Base-by-base conservation (phyloP, 2,797 vertebrate genomes). In the Amblyopsis hoosieri region DNA sequence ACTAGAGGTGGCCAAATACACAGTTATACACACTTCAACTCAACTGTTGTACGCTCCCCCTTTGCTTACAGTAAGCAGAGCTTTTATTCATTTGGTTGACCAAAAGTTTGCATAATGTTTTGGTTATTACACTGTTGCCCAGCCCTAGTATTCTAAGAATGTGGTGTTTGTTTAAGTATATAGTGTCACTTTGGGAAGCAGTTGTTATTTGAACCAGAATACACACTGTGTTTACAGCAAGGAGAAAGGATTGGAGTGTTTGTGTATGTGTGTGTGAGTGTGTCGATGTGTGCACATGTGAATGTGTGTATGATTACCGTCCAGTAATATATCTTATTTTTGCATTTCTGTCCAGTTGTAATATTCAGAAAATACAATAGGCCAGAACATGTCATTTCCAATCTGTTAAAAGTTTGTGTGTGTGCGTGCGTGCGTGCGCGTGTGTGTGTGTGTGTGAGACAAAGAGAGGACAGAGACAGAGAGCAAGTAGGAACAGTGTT, bases 321-420 rank as follows among this genome's bases (percentile, higher is more conserved):
- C 64, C 72, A 58, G 3, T 70, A 67, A 54, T 55, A 33, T 33
- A 67, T 60, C 62, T 53, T 64, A 73, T 76, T 80, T 80, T 74
- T 74, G 70, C 69, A 63, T 59, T 70, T 71, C 75, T 66, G 57
- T 83, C 56, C 61, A 70, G 65, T 73, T 42, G 52, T 17, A 79
- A 82, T 83, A 61, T 50, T 56, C 12, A 58, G 52, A 82, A 29
- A 82, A 67, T 72, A 59, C 67, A 81, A 62, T 73, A 66, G 72
- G 71, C 74, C 83, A 86, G 85, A 79, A 86, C 87, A 80, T 84
- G 76, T 71, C 69, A 84, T 85, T 87, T 90, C 82, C 86, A 84
- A 86, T 83, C 85, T 84, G 87, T 80, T 61, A 47, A 50, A 45
- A 11, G 17, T 29, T 37, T 31, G 11, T 31, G 17, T 29, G 19